Evolutionary conservation across 2,888 invertebrate genomes (phyloP), one percentile per base, ranked within the genome.

Genomic region (Nemotelus nigrinus): DNA sequence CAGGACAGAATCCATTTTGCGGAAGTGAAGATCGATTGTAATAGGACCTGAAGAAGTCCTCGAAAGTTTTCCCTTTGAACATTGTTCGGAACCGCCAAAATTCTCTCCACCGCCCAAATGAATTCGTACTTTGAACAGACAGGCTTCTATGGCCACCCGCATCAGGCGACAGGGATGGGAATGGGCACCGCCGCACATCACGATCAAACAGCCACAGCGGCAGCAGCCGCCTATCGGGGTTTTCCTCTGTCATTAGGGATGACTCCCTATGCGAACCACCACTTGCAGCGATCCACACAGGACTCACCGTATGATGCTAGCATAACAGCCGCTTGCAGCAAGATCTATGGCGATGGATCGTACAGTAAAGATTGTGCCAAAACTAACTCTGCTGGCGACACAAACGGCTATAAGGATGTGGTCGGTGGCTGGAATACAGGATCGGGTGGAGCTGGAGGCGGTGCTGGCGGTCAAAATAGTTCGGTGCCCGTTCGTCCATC

Each of bases 81-180:
- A 2, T 5, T 8, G 8, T 5, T 48, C 67, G 70, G 83, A 85
- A 81, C 85, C 85, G 86, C 85, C 86, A 87, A 87, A 85, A 87
- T 87, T 86, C 85, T 87, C 82, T 85, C 86, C 84, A 83, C 85
- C 79, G 84, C 82, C 85, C 86, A 83, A 80, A 96, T 96, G 96
- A 96, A 96, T 93, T 96, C 96, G 87, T 97, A 96, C 88, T 97
- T 96, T 88, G 96, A 96, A 90, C 96, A 96, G 90, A 94, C 94
- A 88, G 96, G 96, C 88, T 97, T 97, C 90, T 96, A 97, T 90
- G 96, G 96, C 85, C 95, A 96, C 88, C 96, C 96, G 86, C 93
- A 95, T 89, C 93, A 96, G 89, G 90, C 91, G 80, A 90, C 92
- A 82, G 91, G 89, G 81, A 89, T 90, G 85, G 90, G 92, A 79